Evolutionary conservation across 2,113 vertebrate genomes (phyloP).

Genomic region (Lucifuga dentata): DNA sequence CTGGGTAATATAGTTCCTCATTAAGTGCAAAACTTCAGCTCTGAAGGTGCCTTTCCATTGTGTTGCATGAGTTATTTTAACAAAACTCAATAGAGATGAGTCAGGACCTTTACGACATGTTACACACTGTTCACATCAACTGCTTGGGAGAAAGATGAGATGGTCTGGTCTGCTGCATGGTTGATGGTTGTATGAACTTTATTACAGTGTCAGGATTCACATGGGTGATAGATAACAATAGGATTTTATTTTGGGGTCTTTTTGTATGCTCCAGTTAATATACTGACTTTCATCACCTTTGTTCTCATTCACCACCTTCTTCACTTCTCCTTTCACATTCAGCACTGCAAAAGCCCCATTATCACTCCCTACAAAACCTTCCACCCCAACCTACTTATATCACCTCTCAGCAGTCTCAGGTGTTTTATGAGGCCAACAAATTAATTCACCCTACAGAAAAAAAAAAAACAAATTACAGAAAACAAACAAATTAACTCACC

Average conservation of each 20-base stretch:
- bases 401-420: slow-evolving; percentile 59
- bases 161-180: background rate
- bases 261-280: slow-evolving; percentile 11
- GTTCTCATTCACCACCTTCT: background rate
- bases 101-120: too few relatives aligned
- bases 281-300: slow-evolving; percentile 17
- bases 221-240: background rate
- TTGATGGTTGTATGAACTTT: background rate
- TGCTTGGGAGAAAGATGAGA: too few relatives aligned
- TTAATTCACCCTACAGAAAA: slow-evolving; percentile 59
- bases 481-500: slow-evolving; percentile 74
- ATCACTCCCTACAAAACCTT: slow-evolving; percentile 15
- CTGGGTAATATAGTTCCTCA: too few relatives aligned
- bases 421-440: slow-evolving; percentile 70
- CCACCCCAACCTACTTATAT: slow-evolving; percentile 19
- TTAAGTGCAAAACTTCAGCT: too few relatives aligned
- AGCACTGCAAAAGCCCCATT: slow-evolving; percentile 38
- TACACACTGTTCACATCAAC: too few relatives aligned
- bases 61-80: too few relatives aligned
- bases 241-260: background rate
- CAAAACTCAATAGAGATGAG: too few relatives aligned
- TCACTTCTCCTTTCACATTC: slow-evolving; percentile 29
- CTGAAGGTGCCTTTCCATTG: too few relatives aligned
- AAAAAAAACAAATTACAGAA: too few relatives aligned
- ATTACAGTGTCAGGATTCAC: background rate